These are phyloP conservation scores for Pherbina coryleti DNA, from an alignment of 2,888 invertebrate species.

Conservation along the genomic window DNA sequence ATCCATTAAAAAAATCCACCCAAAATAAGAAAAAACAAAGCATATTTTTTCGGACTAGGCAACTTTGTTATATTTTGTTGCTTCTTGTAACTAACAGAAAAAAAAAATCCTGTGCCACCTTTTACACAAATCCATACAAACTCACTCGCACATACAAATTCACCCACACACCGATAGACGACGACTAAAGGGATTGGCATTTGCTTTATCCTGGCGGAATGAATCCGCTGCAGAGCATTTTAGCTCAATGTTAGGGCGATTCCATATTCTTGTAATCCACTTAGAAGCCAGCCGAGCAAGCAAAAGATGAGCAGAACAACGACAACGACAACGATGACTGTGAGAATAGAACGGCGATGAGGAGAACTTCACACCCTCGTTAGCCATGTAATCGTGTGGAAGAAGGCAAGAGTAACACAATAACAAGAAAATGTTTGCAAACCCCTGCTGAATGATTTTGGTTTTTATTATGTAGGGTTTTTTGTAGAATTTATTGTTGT, in stretches of 20 bases:
- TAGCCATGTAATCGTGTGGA: constrained; percentile 11
- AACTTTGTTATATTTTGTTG: constrained; percentile 12
- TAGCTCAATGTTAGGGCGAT: constrained; percentile 15
- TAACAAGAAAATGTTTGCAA: constrained; percentile 34
- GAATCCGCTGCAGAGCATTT: neutral
- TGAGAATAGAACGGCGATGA: neutral
- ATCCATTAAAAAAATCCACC: neutral
- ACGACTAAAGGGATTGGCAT: constrained; percentile 33
- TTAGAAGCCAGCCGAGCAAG: neutral
- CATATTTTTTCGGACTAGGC: neutral
- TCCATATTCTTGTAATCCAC: constrained; percentile 37
- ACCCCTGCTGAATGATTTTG: constrained; percentile 37
- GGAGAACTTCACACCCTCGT: constrained; percentile 33
- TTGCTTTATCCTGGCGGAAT: constrained; percentile 17
- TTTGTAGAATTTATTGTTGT: neutral
- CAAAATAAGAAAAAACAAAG: neutral
- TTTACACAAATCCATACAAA: neutral
- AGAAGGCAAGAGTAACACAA: neutral
- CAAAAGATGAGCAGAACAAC: neutral
- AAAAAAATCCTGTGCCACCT: constrained; percentile 32
- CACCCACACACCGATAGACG: neutral
- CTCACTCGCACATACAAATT: neutral
- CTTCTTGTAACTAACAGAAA: constrained; percentile 39
- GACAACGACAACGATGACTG: neutral
- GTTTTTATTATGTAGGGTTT: constrained; percentile 12